Evolutionary conservation across 2,797 vertebrate species (phyloP), one percentile per base, ranked within the genome.

Genomic region (Steatocranus sp.): DNA sequence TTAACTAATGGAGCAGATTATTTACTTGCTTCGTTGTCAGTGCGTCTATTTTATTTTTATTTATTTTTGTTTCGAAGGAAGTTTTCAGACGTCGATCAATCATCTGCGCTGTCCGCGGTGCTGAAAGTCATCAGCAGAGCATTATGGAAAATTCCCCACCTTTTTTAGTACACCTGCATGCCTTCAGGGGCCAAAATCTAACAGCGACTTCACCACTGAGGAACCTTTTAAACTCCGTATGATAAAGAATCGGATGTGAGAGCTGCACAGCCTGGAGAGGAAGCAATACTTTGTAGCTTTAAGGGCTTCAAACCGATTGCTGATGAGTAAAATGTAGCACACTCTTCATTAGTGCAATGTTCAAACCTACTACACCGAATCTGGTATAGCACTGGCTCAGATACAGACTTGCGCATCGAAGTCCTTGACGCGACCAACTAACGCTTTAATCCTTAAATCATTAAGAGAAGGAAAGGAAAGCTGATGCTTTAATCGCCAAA

Each of bases 21-120:
- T 73, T 48, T 32, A 6, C 43, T 73, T 73, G 46, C 11, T 73
- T 73, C 18, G 17, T 27, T 46, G 8, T 46, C 11, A 38, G 51
- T 48, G 12, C 54, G 46, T 51, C 6, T 75, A 61, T 61, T 36
- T 61, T 36, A 61, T 61, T 61, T 61, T 8, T 20, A 61, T 61
- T 20, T 7, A 34, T 61, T n/a, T 36, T 53, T 77, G 20, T 30
- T 61, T 61, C 3, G n/a, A 49, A n/a, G 43, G 41, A 46, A 50
- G 34, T 85, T 84, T 78, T 50, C 56, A 63, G 83, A 70, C 63
- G 30, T n/a, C n/a, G 76, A 78, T 83, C 58, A 76, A 85, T 85
- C 78, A 73, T 36, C 63, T 75, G 83, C 82, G 87, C 93, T 95
- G 86, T 95, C 94, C 93, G 48, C 86, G 93, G 94, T 95, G 83